phyloP scores from a whole-genome alignment of 2,797 vertebrate genomes.

The Dendrocincla tyrannina region DNA sequence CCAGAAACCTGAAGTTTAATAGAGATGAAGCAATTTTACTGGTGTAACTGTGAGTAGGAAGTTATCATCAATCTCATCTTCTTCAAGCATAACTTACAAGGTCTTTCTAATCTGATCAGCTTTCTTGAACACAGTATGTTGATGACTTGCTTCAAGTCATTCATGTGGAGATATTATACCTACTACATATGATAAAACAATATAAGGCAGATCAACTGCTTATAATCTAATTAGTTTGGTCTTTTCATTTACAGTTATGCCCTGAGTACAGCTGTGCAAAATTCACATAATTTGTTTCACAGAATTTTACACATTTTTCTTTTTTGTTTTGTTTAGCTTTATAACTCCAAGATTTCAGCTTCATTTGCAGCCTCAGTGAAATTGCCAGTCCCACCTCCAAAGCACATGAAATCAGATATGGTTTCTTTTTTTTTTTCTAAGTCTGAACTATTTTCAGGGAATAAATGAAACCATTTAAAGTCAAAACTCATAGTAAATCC shows the following conservation, averaged over 20 bases:
- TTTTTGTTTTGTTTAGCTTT: constrained; percentile 35
- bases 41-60: constrained; percentile 62
- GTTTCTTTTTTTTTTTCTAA: background rate
- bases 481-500: background rate
- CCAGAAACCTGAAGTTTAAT: constrained; percentile 65
- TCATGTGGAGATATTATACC: constrained; percentile 71
- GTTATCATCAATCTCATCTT: constrained; percentile 73
- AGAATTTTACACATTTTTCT: constrained; percentile 46
- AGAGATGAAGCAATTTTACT: constrained; percentile 53
- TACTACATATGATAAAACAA: constrained; percentile 66
- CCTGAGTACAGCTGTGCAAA: constrained; percentile 64
- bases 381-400: constrained; percentile 18
- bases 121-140: constrained; percentile 74
- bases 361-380: constrained; percentile 36
- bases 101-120: constrained; percentile 74
- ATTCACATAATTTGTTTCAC: constrained; percentile 48
- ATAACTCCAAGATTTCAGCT: constrained; percentile 11
- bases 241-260: constrained; percentile 80
- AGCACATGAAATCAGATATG: background rate
- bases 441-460: background rate
- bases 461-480: constrained; percentile 27
- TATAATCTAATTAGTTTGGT: constrained; percentile 78
- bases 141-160: constrained; percentile 77
- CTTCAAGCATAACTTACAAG: constrained; percentile 68
- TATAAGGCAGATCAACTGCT: constrained; percentile 74